Evolutionary conservation across 2,888 invertebrate genomes (phyloP).

Genomic region (Harmothoe impar): DNA sequence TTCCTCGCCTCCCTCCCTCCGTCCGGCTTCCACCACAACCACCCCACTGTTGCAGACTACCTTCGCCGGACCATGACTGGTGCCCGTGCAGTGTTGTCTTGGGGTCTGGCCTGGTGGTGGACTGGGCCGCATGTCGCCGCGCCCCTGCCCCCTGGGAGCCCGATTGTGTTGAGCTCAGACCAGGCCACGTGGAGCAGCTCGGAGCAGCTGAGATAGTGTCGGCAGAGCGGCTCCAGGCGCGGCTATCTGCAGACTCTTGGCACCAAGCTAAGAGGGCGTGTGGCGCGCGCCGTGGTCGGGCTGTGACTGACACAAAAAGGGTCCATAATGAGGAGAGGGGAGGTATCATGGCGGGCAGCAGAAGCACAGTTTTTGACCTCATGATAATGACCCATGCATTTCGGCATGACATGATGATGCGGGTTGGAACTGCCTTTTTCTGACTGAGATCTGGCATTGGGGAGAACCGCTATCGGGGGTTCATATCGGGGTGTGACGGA

Average conservation of each 20-base stretch:
- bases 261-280: constrained; percentile 12
- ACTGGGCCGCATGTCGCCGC: neutral
- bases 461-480: too few relatives aligned
- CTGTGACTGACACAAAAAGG: neutral
- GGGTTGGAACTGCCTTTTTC: too few relatives aligned
- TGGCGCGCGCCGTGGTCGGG: neutral
- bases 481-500: too few relatives aligned
- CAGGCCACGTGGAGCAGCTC: neutral
- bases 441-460: too few relatives aligned
- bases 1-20: too few relatives aligned
- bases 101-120: neutral
- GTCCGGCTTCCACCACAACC: too few relatives aligned
- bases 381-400: too few relatives aligned
- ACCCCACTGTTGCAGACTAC: too few relatives aligned
- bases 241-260: constrained; percentile 39
- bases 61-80: too few relatives aligned
- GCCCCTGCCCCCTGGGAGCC: constrained; percentile 28
- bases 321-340: neutral
- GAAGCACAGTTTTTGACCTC: too few relatives aligned
- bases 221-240: constrained; percentile 44
- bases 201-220: constrained; percentile 37
- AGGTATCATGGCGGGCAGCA: too few relatives aligned
- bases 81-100: neutral
- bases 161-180: constrained; percentile 3
- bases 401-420: too few relatives aligned